phyloP scores from a whole-genome alignment of 2,888 invertebrate genomes.

The Dioctria linearis region DNA sequence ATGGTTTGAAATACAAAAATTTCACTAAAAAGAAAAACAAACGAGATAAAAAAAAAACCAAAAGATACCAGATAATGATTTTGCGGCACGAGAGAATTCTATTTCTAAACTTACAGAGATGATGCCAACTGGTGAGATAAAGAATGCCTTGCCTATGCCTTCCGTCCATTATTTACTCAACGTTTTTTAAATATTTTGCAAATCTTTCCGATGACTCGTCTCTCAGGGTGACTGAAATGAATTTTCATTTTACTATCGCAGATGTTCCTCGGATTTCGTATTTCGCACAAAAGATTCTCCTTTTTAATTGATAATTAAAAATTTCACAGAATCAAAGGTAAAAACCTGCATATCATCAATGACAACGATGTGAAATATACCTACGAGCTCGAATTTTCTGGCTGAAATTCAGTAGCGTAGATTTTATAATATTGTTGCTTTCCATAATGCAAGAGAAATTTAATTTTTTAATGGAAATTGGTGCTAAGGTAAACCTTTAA shows the following conservation, averaged over 20 bases:
- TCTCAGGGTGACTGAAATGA: neutral
- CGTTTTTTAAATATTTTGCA: constrained; percentile 28
- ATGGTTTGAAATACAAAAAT: constrained; percentile 18
- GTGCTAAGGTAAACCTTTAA: no score
- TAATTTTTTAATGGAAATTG: no score
- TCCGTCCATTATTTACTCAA: neutral
- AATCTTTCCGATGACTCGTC: constrained; percentile 22
- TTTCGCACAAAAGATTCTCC: neutral
- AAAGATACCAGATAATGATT: neutral
- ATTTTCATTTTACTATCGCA: constrained; percentile 6
- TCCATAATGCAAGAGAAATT: no score
- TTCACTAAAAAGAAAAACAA: no score
- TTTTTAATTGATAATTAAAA: constrained; percentile 42
- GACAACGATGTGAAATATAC: neutral
- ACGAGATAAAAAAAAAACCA: no score
- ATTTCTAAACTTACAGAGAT: constrained; percentile 19
- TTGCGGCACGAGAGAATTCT: constrained; percentile 23
- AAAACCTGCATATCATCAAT: neutral
- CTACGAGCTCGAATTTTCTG: no score
- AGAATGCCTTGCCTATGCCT: neutral
- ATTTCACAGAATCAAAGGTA: constrained; percentile 6
- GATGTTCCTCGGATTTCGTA: constrained; percentile 26
- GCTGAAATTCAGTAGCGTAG: no score
- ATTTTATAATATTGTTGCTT: no score
- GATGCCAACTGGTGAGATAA: neutral